These are phyloP conservation scores for Globia sparganii DNA, from an alignment of 2,888 invertebrate species.

Conservation along the genomic window DNA sequence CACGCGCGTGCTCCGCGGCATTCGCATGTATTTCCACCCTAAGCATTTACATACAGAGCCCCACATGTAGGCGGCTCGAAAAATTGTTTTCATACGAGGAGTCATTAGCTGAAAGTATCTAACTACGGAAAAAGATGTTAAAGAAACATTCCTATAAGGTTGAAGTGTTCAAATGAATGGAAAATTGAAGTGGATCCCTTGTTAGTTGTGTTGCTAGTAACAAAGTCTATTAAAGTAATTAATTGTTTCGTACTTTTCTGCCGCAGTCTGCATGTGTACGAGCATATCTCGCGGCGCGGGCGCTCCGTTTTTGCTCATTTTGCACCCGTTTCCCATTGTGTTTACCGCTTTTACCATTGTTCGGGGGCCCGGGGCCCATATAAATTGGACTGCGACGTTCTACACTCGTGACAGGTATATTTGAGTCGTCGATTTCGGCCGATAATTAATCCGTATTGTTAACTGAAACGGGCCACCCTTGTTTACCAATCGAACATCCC, in stretches of 20 bases:
- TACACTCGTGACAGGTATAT: slow-evolving; percentile 89
- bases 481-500: slow-evolving; percentile 78
- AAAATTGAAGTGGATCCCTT: slow-evolving; percentile 10
- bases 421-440: slow-evolving; percentile 89
- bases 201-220: slow-evolving; percentile 18
- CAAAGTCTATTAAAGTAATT: slow-evolving; percentile 56
- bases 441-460: slow-evolving; percentile 90
- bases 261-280: slow-evolving; percentile 56
- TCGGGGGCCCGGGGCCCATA: slow-evolving; percentile 84
- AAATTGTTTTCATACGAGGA: slow-evolving; percentile 59
- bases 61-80: slow-evolving; percentile 38
- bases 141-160: neutral
- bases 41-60: slow-evolving; percentile 82
- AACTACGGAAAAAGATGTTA: slow-evolving; percentile 10
- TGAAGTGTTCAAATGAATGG: neutral
- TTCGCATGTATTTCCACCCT: slow-evolving; percentile 85
- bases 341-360: slow-evolving; percentile 90
- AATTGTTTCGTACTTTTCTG: slow-evolving; percentile 60
- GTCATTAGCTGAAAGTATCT: slow-evolving; percentile 54
- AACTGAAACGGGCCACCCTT: slow-evolving; percentile 88
- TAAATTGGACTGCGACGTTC: slow-evolving; percentile 88
- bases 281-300: slow-evolving; percentile 60
- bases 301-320: slow-evolving; percentile 83
- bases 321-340: slow-evolving; percentile 87
- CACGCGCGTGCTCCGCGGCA: slow-evolving; percentile 84